Evolutionary conservation across 64 coral and sea anemone genomes (phyloP).

Genomic region (Anthopleura sola): DNA sequence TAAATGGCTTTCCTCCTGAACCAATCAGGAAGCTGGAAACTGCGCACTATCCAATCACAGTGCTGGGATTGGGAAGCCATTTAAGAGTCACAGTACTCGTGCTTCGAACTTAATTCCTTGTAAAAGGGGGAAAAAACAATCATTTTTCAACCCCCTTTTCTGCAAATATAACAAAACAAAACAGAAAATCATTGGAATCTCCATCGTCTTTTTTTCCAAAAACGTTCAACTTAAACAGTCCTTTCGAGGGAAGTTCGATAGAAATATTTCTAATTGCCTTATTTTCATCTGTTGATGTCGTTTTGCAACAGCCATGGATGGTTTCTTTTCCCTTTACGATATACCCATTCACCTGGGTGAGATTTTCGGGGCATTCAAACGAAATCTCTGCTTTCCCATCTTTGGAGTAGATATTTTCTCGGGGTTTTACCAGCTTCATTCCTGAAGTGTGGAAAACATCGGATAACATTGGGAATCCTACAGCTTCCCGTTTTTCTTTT

Average conservation of each 20-base stretch:
- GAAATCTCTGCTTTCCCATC: conserved; percentile 5
- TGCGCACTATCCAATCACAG: too few species aligned
- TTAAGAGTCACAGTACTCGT: neutral
- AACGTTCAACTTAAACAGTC: conserved; percentile 43
- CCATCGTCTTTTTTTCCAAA: conserved; percentile 26
- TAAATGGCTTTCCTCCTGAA: neutral
- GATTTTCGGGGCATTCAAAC: conserved; percentile 21
- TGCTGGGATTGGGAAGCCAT: neutral
- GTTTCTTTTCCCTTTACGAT: conserved; percentile 14
- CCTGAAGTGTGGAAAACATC: conserved; percentile 22
- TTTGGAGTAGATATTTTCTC: conserved; percentile 43
- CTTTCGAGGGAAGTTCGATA: conserved; percentile 23
- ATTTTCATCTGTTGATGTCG: conserved; percentile 13
- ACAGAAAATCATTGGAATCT: neutral
- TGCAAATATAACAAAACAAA: neutral
- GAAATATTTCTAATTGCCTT: conserved; percentile 13
- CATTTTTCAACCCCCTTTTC: neutral
- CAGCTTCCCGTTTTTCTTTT: neutral
- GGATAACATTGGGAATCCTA: conserved; percentile 42
- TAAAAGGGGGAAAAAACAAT: neutral
- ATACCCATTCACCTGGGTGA: neutral
- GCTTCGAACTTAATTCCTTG: too few species aligned
- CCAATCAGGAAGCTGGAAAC: too few species aligned
- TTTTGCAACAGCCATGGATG: conserved; percentile 21
- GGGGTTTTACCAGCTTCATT: conserved; percentile 15